phyloP scores from a whole-genome alignment of 1,140 invertebrate species.

The Panulirus ornatus region DNA sequence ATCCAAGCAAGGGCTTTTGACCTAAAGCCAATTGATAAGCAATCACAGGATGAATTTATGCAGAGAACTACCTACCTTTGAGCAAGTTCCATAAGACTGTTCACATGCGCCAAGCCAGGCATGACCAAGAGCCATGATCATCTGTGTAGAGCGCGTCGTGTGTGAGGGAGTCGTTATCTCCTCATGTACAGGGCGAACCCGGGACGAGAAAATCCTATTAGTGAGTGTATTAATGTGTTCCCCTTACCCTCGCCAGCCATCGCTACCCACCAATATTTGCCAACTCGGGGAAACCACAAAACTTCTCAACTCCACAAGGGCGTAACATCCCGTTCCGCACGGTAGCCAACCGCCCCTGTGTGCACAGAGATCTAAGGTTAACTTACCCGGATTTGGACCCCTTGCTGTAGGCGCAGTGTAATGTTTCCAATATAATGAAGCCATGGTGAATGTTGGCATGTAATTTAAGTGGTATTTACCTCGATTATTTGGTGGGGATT shows the following conservation, averaged over 20 bases:
- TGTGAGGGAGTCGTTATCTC: too few relatives aligned
- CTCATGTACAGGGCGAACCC: not conserved
- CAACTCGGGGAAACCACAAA: slow-evolving; percentile 10
- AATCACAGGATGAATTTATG: too few relatives aligned
- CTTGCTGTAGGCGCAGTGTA: not conserved
- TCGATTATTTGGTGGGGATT: slow-evolving; percentile 1
- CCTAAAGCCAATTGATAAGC: too few relatives aligned
- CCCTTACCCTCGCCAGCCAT: not conserved
- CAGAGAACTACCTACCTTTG: too few relatives aligned
- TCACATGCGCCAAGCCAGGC: too few relatives aligned
- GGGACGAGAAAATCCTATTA: slow-evolving; percentile 14
- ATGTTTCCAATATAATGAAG: slow-evolving; percentile 16
- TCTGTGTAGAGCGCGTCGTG: too few relatives aligned
- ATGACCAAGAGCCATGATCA: too few relatives aligned
- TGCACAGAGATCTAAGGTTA: not conserved
- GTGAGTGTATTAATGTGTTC: slow-evolving; percentile 5
- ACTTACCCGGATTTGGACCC: not conserved
- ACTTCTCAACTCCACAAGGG: not conserved
- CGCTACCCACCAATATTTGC: slow-evolving; percentile 15
- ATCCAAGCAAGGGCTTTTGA: too few relatives aligned
- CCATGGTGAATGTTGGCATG: slow-evolving; percentile 14
- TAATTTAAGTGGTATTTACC: slow-evolving; percentile 18
- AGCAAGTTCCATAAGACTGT: too few relatives aligned
- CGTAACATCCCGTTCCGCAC: not conserved
- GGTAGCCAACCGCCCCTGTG: not conserved